These are phyloP conservation scores for Molossus alvarezi DNA, from an alignment of 2,797 vertebrate genomes.

Conservation along the genomic window DNA sequence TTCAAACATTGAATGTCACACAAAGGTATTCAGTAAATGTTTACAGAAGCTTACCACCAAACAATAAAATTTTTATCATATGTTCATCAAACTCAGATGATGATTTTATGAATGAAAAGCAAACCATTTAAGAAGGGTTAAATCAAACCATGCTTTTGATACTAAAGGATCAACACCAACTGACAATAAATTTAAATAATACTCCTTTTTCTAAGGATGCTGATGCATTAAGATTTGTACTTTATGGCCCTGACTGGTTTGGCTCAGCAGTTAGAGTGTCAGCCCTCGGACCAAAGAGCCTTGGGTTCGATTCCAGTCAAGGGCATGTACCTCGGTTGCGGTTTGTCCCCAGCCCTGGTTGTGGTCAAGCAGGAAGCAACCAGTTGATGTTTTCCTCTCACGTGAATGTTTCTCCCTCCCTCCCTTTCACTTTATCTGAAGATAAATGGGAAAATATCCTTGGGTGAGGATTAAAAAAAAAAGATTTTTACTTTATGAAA, in stretches of 20 bases:
- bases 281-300: too few species aligned
- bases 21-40: slow-evolving; percentile 32
- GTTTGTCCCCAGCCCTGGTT: too few species aligned
- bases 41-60: slow-evolving; percentile 52
- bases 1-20: slow-evolving; percentile 18
- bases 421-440: too few species aligned
- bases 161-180: slow-evolving; percentile 28
- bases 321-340: too few species aligned
- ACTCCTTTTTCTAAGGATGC: slow-evolving; percentile 30
- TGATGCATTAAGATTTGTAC: slow-evolving; percentile 38
- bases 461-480: too few species aligned
- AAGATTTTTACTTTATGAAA: slow-evolving; percentile 47
- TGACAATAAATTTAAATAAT: slow-evolving; percentile 39
- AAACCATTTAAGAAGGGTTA: slow-evolving; percentile 42
- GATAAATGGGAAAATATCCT: too few species aligned
- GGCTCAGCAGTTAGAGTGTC: too few species aligned
- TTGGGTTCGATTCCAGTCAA: too few species aligned
- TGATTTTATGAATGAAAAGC: slow-evolving; percentile 11
- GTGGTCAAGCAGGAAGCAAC: too few species aligned
- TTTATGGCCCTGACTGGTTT: neutral
- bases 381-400: too few species aligned
- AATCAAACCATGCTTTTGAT: neutral
- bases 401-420: too few species aligned
- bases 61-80: slow-evolving; percentile 18
- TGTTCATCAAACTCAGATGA: slow-evolving; percentile 1